Percentiles rank a stretch among this genome's conserved stretches.
Evolutionary conservation across 2,888 invertebrate genomes (phyloP).

Genomic region (Sarcophaga rosellei): DNA sequence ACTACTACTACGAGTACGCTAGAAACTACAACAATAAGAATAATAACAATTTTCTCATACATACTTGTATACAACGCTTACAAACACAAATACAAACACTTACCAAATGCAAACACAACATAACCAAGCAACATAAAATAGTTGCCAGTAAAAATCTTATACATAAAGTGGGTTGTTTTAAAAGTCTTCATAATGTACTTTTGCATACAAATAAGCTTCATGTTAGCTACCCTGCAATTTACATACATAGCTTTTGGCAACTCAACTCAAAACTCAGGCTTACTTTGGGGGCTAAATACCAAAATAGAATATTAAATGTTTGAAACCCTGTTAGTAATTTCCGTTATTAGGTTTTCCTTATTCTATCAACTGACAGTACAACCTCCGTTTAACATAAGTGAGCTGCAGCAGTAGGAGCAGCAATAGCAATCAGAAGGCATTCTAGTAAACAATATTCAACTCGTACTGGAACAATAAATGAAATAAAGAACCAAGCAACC

Average conservation of each 20-base stretch:
- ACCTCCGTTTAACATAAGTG: constrained; percentile 18
- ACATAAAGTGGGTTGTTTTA: background rate
- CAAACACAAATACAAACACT: background rate
- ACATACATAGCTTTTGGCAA: background rate
- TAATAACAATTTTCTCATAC: background rate
- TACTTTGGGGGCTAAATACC: background rate
- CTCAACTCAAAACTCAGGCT: background rate
- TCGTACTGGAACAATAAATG: constrained; percentile 1
- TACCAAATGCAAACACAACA: background rate
- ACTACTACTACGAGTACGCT: constrained; percentile 9
- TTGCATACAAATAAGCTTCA: background rate
- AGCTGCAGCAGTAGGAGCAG: background rate
- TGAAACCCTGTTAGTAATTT: background rate
- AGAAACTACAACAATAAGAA: constrained; percentile 6
- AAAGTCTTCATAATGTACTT: background rate
- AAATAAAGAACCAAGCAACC: constrained; percentile 2
- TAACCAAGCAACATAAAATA: background rate
- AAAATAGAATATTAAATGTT: background rate
- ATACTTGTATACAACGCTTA: background rate
- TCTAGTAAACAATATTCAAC: constrained; percentile 56
- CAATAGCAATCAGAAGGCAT: constrained; percentile 58
- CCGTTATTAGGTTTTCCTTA: no score
- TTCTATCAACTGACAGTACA: background rate
- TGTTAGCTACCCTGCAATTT: no score
- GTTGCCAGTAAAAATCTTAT: background rate